Base-by-base conservation (phyloP, 2,888 invertebrate species). In the Chironomus tentans region DNA sequence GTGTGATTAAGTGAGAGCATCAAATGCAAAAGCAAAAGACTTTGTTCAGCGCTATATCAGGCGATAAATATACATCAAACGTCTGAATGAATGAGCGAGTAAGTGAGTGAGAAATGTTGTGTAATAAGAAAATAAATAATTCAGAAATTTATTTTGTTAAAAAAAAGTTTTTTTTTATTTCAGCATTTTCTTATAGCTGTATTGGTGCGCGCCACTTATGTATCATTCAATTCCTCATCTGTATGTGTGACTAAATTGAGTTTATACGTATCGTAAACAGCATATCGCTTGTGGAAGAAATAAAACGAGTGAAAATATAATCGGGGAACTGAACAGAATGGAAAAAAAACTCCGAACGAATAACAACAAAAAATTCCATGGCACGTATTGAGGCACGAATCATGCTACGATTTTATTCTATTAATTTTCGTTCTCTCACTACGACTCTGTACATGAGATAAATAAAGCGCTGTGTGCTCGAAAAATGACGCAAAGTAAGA, bases 81-180 rank as follows among this genome's bases (percentile, higher is more conserved):
- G 56, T 56, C 15, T 65, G 65, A 21, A 65, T 65, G 65, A 65
- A 65, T 24, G 65, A 65, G 21, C 65, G 65, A 65, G 65, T 15
- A 18, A 56, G 56, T 56, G 70, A 70, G 70, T 70, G 70, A 46
- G 70, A 70, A 48, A 21, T 24, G n/a, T 71, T 71, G 71, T 71
- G 71, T 71, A 71, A 71, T 50, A 46, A 70, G 70, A 70, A 70
- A 56, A 72, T 72, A 72, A 72, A 72, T 71, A 71, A 71, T 71
- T 71, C 72, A 72, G 62, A 72, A 50, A 72, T 72, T 72, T 28
- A 22, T 72, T 48, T 50, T 62, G 50, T 72, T 18, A 68, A 28
- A 13, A 68, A 65, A 24, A 24, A 24, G 13, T 38, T 28, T 28
- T 28, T n/a, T 28, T 28, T 28, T 28, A 28, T 28, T 15, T 56